A percentile compares a stretch with the other conserved stretches of the same genome.
These are phyloP conservation scores for Notodonta dromedarius DNA, from an alignment of 2,888 invertebrate genomes.

Conservation along the genomic window DNA sequence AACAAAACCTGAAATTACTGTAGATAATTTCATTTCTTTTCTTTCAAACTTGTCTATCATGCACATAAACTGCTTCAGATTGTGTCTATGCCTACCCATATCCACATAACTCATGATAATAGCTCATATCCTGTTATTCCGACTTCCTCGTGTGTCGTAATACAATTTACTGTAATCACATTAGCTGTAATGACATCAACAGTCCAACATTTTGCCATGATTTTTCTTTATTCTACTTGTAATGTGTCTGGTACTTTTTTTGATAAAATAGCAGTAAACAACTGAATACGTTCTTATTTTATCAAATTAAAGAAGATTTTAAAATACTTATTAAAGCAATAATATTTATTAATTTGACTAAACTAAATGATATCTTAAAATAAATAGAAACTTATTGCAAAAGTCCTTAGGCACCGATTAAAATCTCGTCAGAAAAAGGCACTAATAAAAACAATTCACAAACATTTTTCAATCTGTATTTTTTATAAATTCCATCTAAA, in stretches of 20 bases:
- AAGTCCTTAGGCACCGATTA: background rate
- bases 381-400: no score
- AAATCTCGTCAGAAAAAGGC: background rate
- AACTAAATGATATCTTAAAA: no score
- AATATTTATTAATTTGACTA: no score
- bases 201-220: constrained; percentile 25
- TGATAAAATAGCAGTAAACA: no score
- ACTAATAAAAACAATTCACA: background rate
- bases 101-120: constrained; percentile 48
- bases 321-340: no score
- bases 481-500: background rate
- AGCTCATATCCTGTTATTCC: constrained; percentile 59
- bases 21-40: no score
- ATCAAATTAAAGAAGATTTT: no score
- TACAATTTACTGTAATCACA: constrained; percentile 74
- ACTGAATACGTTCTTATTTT: no score
- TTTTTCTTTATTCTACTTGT: constrained; percentile 14
- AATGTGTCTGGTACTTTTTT: no score
- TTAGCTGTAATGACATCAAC: constrained; percentile 70
- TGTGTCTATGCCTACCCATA: constrained; percentile 20
- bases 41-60: background rate
- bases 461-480: constrained; percentile 2
- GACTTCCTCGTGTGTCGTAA: constrained; percentile 64
- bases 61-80: background rate
- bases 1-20: no score